Evolutionary conservation across 1,140 invertebrate genomes (phyloP).

Genomic region (Caenorhabditis inopinata): DNA sequence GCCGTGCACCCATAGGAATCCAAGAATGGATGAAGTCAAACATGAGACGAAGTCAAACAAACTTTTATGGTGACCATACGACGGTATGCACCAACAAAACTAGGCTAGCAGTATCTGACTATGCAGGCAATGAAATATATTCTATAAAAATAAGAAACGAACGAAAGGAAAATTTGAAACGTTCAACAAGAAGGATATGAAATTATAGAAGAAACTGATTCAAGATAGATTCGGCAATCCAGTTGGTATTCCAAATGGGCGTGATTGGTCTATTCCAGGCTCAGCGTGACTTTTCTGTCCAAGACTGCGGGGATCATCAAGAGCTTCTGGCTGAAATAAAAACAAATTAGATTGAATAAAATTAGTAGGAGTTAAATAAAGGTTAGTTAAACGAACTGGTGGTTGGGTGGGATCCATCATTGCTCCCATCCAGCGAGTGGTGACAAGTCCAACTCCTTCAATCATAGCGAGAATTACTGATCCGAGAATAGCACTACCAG

Average conservation of each 20-base stretch:
- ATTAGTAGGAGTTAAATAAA: background rate
- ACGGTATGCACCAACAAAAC: constrained; percentile 26
- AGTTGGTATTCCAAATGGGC: constrained; percentile 36
- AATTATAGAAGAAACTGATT: background rate
- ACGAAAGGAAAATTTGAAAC: background rate
- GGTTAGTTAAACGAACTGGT: constrained; percentile 1
- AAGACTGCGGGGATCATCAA: constrained; percentile 43
- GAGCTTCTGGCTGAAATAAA: constrained; percentile 40
- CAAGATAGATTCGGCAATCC: constrained; percentile 26
- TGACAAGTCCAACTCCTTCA: constrained; percentile 90
- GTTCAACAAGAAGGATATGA: background rate
- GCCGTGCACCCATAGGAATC: background rate
- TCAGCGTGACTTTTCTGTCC: constrained; percentile 15
- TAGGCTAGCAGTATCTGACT: constrained; percentile 1
- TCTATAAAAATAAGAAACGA: background rate
- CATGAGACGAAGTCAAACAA: background rate
- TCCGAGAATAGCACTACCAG: constrained; percentile 89
- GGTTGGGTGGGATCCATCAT: constrained; percentile 52
- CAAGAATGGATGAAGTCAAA: background rate
- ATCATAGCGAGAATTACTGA: constrained; percentile 90
- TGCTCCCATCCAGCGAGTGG: constrained; percentile 73
- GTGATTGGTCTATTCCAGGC: constrained; percentile 22
- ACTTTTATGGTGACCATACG: background rate
- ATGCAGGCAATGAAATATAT: background rate
- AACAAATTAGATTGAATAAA: no score